Evolutionary conservation across 1,140 invertebrate genomes (phyloP), one percentile per base, ranked within the genome.

Genomic region (Ectropis grisescens): DNA sequence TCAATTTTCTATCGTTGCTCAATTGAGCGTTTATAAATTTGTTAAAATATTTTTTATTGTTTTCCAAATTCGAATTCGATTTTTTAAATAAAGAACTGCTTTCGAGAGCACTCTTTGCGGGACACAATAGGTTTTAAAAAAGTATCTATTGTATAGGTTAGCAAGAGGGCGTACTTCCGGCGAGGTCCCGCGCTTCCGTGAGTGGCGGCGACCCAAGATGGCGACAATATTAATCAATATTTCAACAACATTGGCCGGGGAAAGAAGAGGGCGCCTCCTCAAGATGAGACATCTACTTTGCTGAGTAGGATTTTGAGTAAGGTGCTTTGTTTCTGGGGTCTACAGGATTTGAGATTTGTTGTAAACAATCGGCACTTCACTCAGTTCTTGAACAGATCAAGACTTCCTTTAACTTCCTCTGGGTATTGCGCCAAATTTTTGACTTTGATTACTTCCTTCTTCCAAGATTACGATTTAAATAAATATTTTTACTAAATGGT

Each of bases 161-260:
- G 51, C 56, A 41, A 52, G 56, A 51, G 62, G 54, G 65, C 43
- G 57, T 46, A 50, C 59, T 66, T 70, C 60, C 61, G 60, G n/a
- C n/a, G n/a, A n/a, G n/a, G 43, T 27, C 45, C 45, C 32, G 29
- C 46, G 47, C 49, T 55, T 54, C 49, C 53, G 45, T 54, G 52
- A 62, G 46, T 44, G 72, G 69, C 34, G 66, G 40, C 59, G 54
- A 67, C 67, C 56, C 58, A 74, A 68, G 19, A 76, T 70, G 71
- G 71, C 71, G 62, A 76, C 74, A 76, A 76, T 72, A 79, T 80
- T 76, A 80, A 76, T 76, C 71, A 76, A 76, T 80, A 67, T 76
- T 76, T 76, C 71, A 79, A 79, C 71, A 79, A 79, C 53, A 79
- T 64, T 64, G 66, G 49, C 50, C 43, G 41, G 37, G 47, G 30